These are phyloP conservation scores for Oligia fasciuncula DNA, from an alignment of 2,888 invertebrate species.

Conservation along the genomic window DNA sequence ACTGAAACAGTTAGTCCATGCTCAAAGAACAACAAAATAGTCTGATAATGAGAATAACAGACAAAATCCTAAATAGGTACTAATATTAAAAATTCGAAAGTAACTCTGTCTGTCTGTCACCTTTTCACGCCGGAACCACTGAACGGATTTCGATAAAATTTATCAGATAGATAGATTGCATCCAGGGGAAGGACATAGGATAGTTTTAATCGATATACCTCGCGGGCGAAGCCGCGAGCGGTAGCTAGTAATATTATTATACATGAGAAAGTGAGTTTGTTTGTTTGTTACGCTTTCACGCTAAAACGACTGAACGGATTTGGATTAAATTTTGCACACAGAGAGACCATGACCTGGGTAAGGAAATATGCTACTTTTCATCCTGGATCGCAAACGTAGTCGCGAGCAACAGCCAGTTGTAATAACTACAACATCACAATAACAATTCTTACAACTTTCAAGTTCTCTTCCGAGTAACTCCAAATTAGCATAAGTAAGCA, in stretches of 20 bases:
- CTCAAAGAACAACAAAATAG: background rate
- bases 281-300: background rate
- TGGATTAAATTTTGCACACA: background rate
- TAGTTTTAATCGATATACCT: too few species aligned
- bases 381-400: background rate
- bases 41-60: background rate
- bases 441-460: background rate
- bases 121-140: too few species aligned
- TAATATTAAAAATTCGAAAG: too few species aligned
- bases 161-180: too few species aligned
- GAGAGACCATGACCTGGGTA: background rate
- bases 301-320: background rate
- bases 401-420: background rate
- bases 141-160: too few species aligned
- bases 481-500: constrained; percentile 4
- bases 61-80: too few species aligned
- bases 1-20: background rate
- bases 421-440: background rate
- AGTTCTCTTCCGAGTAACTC: background rate
- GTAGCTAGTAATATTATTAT: background rate
- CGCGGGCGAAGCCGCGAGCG: too few species aligned
- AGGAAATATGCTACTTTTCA: background rate
- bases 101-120: too few species aligned
- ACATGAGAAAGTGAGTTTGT: background rate
- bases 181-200: too few species aligned